A percentile compares a stretch with the other conserved stretches of the same genome.
phyloP scores from a whole-genome alignment of 2,113 vertebrate genomes.

The Eulacestoma nigropectus region DNA sequence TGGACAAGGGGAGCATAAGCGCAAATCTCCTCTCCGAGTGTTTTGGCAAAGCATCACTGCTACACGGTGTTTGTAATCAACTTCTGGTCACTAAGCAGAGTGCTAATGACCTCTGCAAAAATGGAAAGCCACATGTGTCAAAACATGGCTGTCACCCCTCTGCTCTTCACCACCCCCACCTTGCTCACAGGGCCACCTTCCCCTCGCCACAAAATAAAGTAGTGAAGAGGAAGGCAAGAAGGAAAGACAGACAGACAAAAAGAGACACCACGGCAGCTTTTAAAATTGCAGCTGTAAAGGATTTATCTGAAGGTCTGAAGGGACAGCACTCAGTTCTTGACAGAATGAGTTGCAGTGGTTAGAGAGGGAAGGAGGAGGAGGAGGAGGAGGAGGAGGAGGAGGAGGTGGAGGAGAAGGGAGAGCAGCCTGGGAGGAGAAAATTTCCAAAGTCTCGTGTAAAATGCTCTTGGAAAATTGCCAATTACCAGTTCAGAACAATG shows the following conservation, averaged over 20 bases:
- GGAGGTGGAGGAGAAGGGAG: background rate
- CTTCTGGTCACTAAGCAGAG: conserved; percentile 62
- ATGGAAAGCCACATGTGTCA: conserved; percentile 41
- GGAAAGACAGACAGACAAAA: conserved; percentile 10
- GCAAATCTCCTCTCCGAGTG: conserved; percentile 38
- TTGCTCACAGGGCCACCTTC: background rate
- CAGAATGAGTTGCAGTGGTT: conserved; percentile 36
- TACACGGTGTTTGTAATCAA: conserved; percentile 45
- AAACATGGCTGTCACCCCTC: background rate
- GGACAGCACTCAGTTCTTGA: conserved; percentile 56
- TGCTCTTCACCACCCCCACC: background rate
- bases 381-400: background rate
- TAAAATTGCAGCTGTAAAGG: conserved; percentile 40
- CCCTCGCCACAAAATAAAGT: background rate
- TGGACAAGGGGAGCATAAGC: conserved; percentile 53
- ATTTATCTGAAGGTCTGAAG: conserved; percentile 54
- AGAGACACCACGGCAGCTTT: conserved; percentile 24
- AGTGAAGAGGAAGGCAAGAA: background rate
- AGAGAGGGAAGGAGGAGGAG: background rate
- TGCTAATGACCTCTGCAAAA: conserved; percentile 63
- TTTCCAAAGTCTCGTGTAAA: conserved; percentile 36
- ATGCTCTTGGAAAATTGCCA: conserved; percentile 57
- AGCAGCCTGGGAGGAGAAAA: conserved; percentile 46
- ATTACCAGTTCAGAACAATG: conserved; percentile 61
- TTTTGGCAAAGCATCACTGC: conserved; percentile 61